A percentile compares a stretch with the other conserved stretches of the same genome.
phyloP scores from a whole-genome alignment of 1,140 invertebrate species.

The Protaetia brevitarsis region DNA sequence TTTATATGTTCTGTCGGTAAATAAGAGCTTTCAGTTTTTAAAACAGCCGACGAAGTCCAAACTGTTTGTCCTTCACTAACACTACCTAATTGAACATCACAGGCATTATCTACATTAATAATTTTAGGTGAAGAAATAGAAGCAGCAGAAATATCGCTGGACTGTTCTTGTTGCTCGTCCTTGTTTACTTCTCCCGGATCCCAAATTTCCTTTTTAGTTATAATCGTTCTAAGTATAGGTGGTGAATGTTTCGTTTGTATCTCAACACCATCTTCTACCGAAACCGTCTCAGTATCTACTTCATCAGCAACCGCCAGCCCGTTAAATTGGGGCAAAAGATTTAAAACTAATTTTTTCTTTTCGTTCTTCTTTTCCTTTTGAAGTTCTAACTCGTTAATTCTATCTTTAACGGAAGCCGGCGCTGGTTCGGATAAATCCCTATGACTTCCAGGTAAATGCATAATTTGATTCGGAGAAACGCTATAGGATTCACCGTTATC shows the following conservation, averaged over 20 bases:
- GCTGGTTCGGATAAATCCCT: conserved; percentile 47
- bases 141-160: background rate
- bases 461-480: conserved; percentile 84
- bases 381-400: conserved; percentile 65
- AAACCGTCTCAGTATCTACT: conserved; percentile 43
- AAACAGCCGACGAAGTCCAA: conserved; percentile 41
- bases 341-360: conserved; percentile 61
- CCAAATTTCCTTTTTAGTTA: conserved; percentile 61
- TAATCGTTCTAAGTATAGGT: conserved; percentile 40
- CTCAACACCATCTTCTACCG: conserved; percentile 42
- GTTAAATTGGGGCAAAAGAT: conserved; percentile 47
- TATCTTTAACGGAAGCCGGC: conserved; percentile 57
- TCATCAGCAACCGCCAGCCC: conserved; percentile 30
- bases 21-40: conserved; percentile 31
- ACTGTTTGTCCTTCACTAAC: conserved; percentile 47
- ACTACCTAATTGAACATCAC: conserved; percentile 50
- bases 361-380: conserved; percentile 49
- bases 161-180: background rate
- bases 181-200: conserved; percentile 42
- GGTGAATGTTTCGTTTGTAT: conserved; percentile 36
- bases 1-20: conserved; percentile 6
- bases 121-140: conserved; percentile 8
- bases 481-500: conserved; percentile 81
- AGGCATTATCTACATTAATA: conserved; percentile 35
- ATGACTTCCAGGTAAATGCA: conserved; percentile 59